Percentiles rank a stretch among this genome's conserved stretches.
phyloP scores from a whole-genome alignment of 1,140 invertebrate genomes.

The Drosophila melanogaster region Release_6_plus_ISO1_MT NC_004354.4:21081501-21082000 shows the following conservation, averaged over 20 bases:
- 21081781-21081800: background rate
- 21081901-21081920: background rate
- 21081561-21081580: constrained; percentile 14
- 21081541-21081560: constrained; percentile 43
- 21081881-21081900: constrained; percentile 8
- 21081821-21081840: constrained; percentile 24
- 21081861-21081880: constrained; percentile 5
- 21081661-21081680: constrained; percentile 31
- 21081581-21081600: constrained; percentile 6
- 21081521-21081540: background rate
- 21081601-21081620: constrained; percentile 13
- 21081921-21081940: constrained; percentile 15
- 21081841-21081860: constrained; percentile 25
- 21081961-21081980: constrained; percentile 3
- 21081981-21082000: background rate
- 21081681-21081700: constrained; percentile 30
- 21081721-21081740: constrained; percentile 25
- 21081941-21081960: constrained; percentile 70
- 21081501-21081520: constrained; percentile 9
- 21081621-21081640: constrained; percentile 32
- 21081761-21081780: background rate
- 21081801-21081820: background rate
- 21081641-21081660: constrained; percentile 14
- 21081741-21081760: constrained; percentile 4
- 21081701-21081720: constrained; percentile 19